These are phyloP conservation scores for Hesperophylax magnus DNA, from an alignment of 1,140 invertebrate species.

Conservation along the genomic window DNA sequence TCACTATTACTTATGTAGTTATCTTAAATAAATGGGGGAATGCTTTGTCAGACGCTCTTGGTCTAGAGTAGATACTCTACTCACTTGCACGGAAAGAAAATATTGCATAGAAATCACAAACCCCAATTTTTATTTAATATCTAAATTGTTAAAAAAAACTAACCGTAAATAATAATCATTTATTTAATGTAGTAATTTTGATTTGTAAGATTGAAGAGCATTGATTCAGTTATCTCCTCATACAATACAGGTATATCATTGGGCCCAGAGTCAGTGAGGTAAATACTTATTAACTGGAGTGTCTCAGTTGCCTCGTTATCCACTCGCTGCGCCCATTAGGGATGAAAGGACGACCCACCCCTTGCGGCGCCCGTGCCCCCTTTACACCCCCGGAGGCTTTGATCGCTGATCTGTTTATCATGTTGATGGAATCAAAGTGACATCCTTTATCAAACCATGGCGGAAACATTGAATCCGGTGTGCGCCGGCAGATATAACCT, in stretches of 20 bases:
- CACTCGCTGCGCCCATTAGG: neutral
- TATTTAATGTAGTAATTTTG: no score
- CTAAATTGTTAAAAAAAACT: no score
- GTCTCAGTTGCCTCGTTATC: neutral
- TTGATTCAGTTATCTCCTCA: no score
- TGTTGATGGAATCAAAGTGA: constrained; percentile 58
- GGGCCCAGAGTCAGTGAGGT: neutral
- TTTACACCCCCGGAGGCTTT: constrained; percentile 45
- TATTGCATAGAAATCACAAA: no score
- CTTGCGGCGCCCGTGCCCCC: neutral
- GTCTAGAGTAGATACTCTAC: no score
- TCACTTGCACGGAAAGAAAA: no score
- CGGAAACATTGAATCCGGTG: constrained; percentile 52
- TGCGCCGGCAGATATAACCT: constrained; percentile 25
- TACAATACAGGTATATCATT: neutral
- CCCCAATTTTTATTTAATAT: no score
- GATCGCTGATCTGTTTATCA: constrained; percentile 58
- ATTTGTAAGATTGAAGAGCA: no score
- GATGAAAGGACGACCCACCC: constrained; percentile 15
- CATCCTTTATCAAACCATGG: constrained; percentile 55
- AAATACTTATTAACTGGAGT: neutral
- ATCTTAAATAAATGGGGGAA: no score
- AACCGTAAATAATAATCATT: no score
- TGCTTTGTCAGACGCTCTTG: no score
- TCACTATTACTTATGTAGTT: no score